These are phyloP conservation scores for Reticulitermes lucifugus DNA, from an alignment of 2,888 invertebrate genomes.

Conservation along the genomic window DNA sequence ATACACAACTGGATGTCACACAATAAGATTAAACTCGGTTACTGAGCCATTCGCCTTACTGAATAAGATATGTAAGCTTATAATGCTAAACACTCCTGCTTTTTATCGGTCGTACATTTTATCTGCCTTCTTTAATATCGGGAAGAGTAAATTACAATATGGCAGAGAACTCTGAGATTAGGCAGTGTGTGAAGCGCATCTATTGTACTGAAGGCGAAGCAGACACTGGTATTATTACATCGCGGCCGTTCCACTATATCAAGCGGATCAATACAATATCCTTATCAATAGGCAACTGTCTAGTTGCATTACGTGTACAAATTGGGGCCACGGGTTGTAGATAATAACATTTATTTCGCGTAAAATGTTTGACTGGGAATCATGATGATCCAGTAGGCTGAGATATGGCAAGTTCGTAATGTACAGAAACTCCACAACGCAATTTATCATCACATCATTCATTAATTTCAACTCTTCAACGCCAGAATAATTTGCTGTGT, in stretches of 20 bases:
- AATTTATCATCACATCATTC: neutral
- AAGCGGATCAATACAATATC: slow-evolving; percentile 7
- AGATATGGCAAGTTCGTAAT: neutral
- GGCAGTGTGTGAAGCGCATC: neutral
- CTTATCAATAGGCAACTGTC: slow-evolving; percentile 26
- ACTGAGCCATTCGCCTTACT: too few relatives aligned
- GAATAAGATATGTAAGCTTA: too few relatives aligned
- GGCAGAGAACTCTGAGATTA: neutral
- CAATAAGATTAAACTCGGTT: too few relatives aligned
- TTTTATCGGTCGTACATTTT: too few relatives aligned
- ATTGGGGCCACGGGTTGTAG: slow-evolving; percentile 2
- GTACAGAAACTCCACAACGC: neutral
- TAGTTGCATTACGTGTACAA: neutral
- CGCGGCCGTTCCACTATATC: neutral
- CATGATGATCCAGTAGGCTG: neutral
- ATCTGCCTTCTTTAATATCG: too few relatives aligned
- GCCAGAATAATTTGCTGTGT: neutral
- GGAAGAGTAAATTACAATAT: too few relatives aligned
- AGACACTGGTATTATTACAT: neutral
- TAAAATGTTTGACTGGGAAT: neutral
- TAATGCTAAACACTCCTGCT: too few relatives aligned
- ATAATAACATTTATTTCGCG: slow-evolving; percentile 11
- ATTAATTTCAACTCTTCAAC: neutral
- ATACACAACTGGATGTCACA: too few relatives aligned
- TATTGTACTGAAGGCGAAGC: neutral